Base-by-base conservation (phyloP, 2,888 invertebrate genomes). In the Pachliopta kotzebuea region DNA sequence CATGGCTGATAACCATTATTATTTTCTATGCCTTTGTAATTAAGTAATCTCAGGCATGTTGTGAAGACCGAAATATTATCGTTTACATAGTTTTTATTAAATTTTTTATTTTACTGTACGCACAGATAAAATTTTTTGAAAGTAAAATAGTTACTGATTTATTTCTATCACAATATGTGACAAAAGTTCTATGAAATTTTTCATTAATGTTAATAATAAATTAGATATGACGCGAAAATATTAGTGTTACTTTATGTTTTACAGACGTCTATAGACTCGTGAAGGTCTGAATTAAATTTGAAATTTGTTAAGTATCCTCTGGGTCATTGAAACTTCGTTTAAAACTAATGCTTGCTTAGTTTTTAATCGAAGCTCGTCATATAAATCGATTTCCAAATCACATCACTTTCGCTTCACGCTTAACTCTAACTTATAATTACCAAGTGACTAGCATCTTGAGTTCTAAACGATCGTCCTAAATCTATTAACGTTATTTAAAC, bases 361-460 rank as follows among this genome's bases (percentile, higher is more conserved):
- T 53, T 45, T 52, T n/a, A 21, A 9, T 21, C 21, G 49, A 63
- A 63, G 58, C 58, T 63, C 58, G 37, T 42, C 58, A 54, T 50
- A 52, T 52, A 52, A 53, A 6, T 49, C 42, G 29, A 62, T 57
- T 62, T 42, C 20, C 45, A 54, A 54, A 37, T 66, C 37, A 55
- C 59, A 58, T 66, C n/a, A 23, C 57, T 58, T n/a, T 23, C 57
- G 42, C 53, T 60, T 21, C 52, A 50, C 20, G 18, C 57, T 53
- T 58, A 62, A 55, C n/a, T 24, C 58, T 62, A 58, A 62, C 50
- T 58, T 65, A 65, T 52, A 59, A 59, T 50, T 59, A 59, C 37
- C 23, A 58, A 62, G 18, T 66, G 65, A 66, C 65, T 66, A 66
- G 65, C 55, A 42, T 50, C 21, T 60, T 54, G 62, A 55, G 31